phyloP scores from a whole-genome alignment of 2,113 vertebrate genomes.

The Alces alces region DNA sequence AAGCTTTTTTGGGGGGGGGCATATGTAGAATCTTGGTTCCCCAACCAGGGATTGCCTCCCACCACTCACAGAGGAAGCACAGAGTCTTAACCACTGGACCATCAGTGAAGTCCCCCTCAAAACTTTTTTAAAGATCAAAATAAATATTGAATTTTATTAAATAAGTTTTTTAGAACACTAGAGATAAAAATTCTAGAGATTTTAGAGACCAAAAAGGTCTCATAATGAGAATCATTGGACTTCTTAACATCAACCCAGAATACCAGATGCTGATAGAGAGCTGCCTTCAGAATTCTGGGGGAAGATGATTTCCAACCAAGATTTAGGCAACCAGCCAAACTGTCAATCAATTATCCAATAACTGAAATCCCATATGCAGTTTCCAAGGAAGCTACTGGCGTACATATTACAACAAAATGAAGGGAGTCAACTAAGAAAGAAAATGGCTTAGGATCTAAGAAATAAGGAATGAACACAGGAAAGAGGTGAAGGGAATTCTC shows the following conservation, averaged over 20 bases:
- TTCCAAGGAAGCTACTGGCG: conserved; percentile 68
- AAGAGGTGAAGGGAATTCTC: conserved; percentile 19
- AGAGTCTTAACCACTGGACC: background rate
- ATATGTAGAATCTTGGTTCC: background rate
- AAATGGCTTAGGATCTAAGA: conserved; percentile 4
- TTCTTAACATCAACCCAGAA: conserved; percentile 46
- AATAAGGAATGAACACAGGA: background rate
- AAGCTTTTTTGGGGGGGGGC: background rate
- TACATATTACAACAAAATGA: conserved; percentile 54
- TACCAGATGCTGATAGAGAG: conserved; percentile 52
- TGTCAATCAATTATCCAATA: conserved; percentile 70
- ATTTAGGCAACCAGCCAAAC: conserved; percentile 58
- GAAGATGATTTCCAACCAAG: conserved; percentile 58
- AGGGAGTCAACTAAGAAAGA: conserved; percentile 32
- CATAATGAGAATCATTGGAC: background rate
- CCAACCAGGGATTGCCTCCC: background rate
- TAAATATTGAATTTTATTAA: background rate
- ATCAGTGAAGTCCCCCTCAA: background rate
- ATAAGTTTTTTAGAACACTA: background rate
- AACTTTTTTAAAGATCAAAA: background rate
- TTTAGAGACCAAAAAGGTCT: background rate
- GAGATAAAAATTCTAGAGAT: background rate
- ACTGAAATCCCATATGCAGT: conserved; percentile 69
- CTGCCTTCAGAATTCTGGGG: conserved; percentile 57
- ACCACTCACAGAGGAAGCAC: background rate